Conservation (phyloP, 1,140 invertebrate genomes). For the Zaprionus tsacasi region DNA sequence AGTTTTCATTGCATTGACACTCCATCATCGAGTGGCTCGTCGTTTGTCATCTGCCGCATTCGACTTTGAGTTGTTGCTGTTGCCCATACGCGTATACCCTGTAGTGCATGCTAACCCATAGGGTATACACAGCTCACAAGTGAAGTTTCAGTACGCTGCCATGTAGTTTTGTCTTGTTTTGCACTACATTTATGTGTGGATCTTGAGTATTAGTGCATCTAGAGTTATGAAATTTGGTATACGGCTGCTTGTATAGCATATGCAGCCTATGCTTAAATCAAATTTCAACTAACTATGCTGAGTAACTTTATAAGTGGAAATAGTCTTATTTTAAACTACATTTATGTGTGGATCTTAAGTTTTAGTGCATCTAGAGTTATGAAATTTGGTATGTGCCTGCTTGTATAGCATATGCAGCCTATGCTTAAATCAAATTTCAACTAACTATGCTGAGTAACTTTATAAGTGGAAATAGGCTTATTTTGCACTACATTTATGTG, state of each 20-base stretch:
- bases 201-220: neutral
- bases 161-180: too few relatives aligned
- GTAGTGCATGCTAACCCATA: conserved; percentile 1
- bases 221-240: neutral
- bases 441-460: neutral
- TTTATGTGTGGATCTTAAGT: neutral
- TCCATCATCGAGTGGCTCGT: conserved; percentile 79
- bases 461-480: neutral
- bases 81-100: neutral
- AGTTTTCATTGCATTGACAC: conserved; percentile 84
- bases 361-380: neutral
- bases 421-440: neutral
- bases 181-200: neutral
- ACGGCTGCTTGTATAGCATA: neutral
- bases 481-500: neutral
- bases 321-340: neutral
- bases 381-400: neutral
- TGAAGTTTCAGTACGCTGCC: too few relatives aligned
- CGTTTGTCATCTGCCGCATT: conserved; percentile 75
- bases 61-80: conserved; percentile 16
- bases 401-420: neutral
- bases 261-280: neutral
- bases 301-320: neutral
- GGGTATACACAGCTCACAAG: too few relatives aligned
- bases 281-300: neutral